phyloP scores from a whole-genome alignment of 2,113 vertebrate species.

The Pongo pygmaeus region DNA sequence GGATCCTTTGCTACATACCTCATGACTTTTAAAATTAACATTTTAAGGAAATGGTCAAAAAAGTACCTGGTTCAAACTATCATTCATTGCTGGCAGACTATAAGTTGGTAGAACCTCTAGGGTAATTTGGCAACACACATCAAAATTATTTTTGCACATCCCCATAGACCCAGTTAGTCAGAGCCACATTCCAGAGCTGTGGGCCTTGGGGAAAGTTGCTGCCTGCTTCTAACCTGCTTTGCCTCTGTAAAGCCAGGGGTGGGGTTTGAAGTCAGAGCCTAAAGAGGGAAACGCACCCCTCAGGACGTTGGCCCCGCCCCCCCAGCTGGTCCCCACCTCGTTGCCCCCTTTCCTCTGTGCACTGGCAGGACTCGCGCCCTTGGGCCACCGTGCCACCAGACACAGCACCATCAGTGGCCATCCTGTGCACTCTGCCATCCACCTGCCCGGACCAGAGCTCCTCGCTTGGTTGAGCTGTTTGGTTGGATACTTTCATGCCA shows the following conservation, averaged over 20 bases:
- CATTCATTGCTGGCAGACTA: neutral
- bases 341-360: rapidly evolving
- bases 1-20: neutral
- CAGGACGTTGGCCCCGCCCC: neutral
- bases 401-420: neutral
- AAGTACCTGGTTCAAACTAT: neutral
- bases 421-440: neutral
- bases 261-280: neutral
- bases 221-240: neutral
- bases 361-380: neutral
- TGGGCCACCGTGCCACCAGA: no score
- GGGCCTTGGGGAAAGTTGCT: neutral
- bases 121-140: neutral
- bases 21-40: slow-evolving; percentile 37
- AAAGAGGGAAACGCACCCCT: rapidly evolving
- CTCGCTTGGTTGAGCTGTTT: neutral
- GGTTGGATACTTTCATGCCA: neutral
- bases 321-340: neutral
- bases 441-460: neutral
- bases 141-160: neutral
- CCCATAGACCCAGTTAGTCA: neutral
- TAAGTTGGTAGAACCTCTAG: neutral
- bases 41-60: neutral
- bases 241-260: neutral
- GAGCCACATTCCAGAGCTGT: neutral